Base-by-base conservation (phyloP, 2,888 invertebrate species). In the Eilema griseolum region DNA sequence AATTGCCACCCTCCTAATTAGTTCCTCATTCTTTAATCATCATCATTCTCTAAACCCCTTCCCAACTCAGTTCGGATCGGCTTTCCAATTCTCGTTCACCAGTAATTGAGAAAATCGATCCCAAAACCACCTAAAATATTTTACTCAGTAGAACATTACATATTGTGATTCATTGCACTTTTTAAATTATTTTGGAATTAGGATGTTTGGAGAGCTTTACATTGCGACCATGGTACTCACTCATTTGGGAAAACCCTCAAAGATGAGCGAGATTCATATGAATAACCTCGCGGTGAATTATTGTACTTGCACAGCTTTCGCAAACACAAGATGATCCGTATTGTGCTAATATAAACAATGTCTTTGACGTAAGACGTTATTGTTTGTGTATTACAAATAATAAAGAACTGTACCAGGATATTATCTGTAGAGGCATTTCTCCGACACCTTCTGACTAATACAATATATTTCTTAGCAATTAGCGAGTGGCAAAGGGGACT, bases 381-480 rank as follows among this genome's bases (percentile, higher is more conserved):
- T n/a, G 41, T 10, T n/a, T 1, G 33, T 28, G 3, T n/a, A 56
- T 62, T 37, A 62, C 52, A 68, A 68, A 57, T 26, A 52, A 52
- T 28, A n/a, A 66, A 8, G 66, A 57, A 66, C 14, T 57, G 37
- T 59, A 66, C 66, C 33, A 56, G 62, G 56, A 67, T 56, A 33
- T 62, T n/a, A 26, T 64, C 52, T 41, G 1, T 31, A 24, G 8
- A 56, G 26, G 33, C 12, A 67, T 52, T 20, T 56, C n/a, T 28
- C 26, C 28, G 33, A 24, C 26, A 26, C 60, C 14, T 33, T 56
- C 46, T 68, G 62, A 68, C 62, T 68, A 68, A 68, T 41, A 31
- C 12, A 14, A n/a, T 12, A 20, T 46, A n/a, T 60, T 67, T 61
- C 31, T 61, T 8, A 61, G 61, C 61, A 61, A 52, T 57, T 52